Conservation (phyloP, 1,140 invertebrate species). For the Drosophila insularis region DNA sequence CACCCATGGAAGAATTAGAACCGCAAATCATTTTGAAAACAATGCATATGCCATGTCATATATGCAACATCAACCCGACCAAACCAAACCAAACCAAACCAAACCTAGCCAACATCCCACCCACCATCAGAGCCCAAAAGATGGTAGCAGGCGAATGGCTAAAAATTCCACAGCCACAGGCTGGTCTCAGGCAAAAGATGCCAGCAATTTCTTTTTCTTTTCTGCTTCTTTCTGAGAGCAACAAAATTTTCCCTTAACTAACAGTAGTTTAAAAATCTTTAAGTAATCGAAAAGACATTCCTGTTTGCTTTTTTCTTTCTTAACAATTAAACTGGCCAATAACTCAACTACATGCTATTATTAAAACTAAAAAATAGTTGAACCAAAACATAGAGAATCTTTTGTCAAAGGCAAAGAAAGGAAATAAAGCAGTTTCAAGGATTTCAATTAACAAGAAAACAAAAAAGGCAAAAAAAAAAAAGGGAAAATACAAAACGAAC, state of each 20-base stretch:
- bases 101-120: neutral
- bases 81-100: neutral
- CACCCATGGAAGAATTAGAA: conserved; percentile 64
- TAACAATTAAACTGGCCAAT: too few species aligned
- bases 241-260: neutral
- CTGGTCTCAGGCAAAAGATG: neutral
- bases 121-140: neutral
- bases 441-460: conserved; percentile 6
- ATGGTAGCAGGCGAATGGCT: neutral
- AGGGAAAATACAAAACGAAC: conserved; percentile 1
- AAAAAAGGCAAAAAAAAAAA: neutral
- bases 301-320: too few species aligned
- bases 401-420: neutral
- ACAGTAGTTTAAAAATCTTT: too few species aligned
- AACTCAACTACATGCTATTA: too few species aligned
- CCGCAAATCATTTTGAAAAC: conserved; percentile 78
- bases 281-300: too few species aligned
- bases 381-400: neutral
- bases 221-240: neutral
- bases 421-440: neutral
- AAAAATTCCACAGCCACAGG: conserved; percentile 2
- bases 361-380: too few species aligned
- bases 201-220: neutral
- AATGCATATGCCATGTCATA: conserved; percentile 79
- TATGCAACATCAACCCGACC: conserved; percentile 19